Evolutionary conservation across 2,113 vertebrate species (phyloP).

Genomic region (Eudyptes chrysolophus): DNA sequence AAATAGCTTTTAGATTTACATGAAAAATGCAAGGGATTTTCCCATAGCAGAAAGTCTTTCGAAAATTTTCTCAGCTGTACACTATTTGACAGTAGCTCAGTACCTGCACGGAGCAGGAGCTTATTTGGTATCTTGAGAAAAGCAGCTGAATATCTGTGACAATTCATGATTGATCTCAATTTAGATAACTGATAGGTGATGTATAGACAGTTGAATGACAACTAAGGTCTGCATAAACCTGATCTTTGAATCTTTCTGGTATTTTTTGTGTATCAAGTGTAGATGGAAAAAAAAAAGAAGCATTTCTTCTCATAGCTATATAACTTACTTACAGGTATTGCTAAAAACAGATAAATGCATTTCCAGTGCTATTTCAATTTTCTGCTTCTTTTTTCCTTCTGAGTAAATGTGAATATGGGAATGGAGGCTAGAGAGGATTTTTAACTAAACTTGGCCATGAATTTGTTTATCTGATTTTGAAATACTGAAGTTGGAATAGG

Average conservation of each 20-base stretch:
- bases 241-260: background rate
- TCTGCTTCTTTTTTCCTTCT: background rate
- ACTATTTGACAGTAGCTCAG: background rate
- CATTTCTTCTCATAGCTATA: background rate
- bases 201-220: background rate
- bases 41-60: background rate
- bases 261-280: background rate
- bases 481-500: background rate
- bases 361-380: background rate
- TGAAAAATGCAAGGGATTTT: background rate
- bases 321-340: background rate
- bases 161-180: background rate
- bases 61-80: background rate
- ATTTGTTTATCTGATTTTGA: background rate
- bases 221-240: background rate
- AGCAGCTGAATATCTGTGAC: background rate
- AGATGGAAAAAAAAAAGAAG: too few relatives aligned
- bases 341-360: background rate
- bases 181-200: background rate
- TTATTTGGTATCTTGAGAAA: background rate
- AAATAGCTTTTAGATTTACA: background rate
- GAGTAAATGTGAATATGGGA: background rate
- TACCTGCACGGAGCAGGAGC: background rate
- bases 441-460: background rate
- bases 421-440: background rate